phyloP scores from a whole-genome alignment of 2,113 vertebrate species.

The Cyprinodon brontotheroides region DNA sequence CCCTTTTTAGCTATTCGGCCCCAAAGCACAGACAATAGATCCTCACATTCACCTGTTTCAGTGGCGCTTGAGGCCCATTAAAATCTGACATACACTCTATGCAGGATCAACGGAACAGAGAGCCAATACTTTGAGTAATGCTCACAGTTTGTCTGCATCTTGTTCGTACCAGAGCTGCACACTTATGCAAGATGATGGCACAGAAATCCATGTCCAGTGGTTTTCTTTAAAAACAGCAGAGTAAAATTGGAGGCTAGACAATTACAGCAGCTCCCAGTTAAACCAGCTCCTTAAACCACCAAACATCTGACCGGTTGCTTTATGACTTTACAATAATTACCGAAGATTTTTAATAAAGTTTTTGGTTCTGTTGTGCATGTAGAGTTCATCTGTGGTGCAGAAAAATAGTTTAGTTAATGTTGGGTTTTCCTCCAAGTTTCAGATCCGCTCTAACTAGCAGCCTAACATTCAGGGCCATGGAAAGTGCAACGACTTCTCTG shows the following conservation, averaged over 20 bases:
- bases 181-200: slow-evolving; percentile 10
- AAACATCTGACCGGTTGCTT: too few relatives aligned
- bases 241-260: neutral
- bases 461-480: neutral
- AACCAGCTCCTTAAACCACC: neutral
- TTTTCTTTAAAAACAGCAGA: slow-evolving; percentile 5
- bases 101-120: slow-evolving; percentile 54
- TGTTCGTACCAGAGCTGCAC: slow-evolving; percentile 11
- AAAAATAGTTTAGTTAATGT: neutral
- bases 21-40: slow-evolving; percentile 56
- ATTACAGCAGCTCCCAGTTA: neutral
- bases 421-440: slow-evolving; percentile 13
- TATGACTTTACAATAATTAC: too few relatives aligned
- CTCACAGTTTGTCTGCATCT: slow-evolving; percentile 9
- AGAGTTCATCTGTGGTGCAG: slow-evolving; percentile 24
- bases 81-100: slow-evolving; percentile 76
- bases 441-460: neutral
- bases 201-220: slow-evolving; percentile 12
- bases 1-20: slow-evolving; percentile 68
- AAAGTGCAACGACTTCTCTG: slow-evolving; percentile 2
- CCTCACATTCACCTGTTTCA: slow-evolving; percentile 68
- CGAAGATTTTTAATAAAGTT: neutral
- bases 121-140: slow-evolving; percentile 56
- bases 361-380: slow-evolving; percentile 3
- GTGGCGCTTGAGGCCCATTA: slow-evolving; percentile 65